Evolutionary conservation across 2,888 invertebrate genomes (phyloP).

Genomic region (Eupithecia subumbrata): DNA sequence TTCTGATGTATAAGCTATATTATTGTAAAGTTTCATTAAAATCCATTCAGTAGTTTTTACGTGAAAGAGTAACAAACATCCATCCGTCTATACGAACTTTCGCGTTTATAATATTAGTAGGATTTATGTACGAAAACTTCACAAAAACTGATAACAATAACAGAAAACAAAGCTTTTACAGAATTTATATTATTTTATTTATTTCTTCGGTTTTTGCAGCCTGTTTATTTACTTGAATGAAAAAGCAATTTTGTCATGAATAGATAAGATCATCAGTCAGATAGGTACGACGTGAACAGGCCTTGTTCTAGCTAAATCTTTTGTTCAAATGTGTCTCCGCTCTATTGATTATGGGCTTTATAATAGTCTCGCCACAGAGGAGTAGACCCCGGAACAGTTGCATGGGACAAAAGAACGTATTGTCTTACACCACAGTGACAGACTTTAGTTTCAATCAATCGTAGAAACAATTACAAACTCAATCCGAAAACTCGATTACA

Average conservation of each 20-base stretch:
- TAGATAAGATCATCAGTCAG: neutral
- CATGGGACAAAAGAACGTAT: neutral
- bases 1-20: no score
- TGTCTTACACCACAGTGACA: neutral
- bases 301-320: constrained; percentile 1
- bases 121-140: no score
- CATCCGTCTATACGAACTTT: no score
- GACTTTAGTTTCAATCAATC: neutral
- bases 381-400: neutral
- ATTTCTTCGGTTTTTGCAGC: neutral
- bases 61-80: no score
- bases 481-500: neutral
- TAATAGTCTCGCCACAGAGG: neutral
- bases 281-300: neutral
- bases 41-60: no score
- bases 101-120: no score
- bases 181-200: neutral
- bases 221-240: no score
- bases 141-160: no score
- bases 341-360: neutral
- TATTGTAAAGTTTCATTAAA: no score
- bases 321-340: neutral
- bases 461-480: neutral
- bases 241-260: neutral
- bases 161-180: no score